Conservation (phyloP, 2,888 invertebrate species). For the Euplagia quadripunctaria region DNA sequence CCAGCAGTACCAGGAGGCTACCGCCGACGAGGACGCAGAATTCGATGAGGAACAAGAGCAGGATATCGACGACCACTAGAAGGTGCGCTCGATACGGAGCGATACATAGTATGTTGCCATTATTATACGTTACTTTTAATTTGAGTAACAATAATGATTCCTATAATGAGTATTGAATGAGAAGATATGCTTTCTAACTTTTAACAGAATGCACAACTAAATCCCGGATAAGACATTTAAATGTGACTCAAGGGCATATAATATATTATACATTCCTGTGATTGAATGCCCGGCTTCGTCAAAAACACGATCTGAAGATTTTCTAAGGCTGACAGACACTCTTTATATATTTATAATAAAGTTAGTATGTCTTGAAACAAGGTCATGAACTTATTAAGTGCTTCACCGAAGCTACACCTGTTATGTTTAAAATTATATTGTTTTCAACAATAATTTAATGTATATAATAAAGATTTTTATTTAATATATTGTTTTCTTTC, state of each 20-base stretch:
- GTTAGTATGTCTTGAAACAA: slow-evolving; percentile 63
- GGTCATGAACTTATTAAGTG: slow-evolving; percentile 72
- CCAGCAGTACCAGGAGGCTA: slow-evolving; percentile 97
- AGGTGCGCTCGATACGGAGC: slow-evolving; percentile 43
- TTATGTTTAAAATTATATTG: slow-evolving; percentile 70
- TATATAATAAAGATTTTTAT: slow-evolving; percentile 86
- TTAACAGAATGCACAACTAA: slow-evolving; percentile 85
- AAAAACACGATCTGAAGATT: slow-evolving; percentile 77
- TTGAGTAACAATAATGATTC: slow-evolving; percentile 83
- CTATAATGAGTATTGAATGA: slow-evolving; percentile 70
- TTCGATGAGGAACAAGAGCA: slow-evolving; percentile 93
- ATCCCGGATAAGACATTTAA: slow-evolving; percentile 70
- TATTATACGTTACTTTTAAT: slow-evolving; percentile 77
- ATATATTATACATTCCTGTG: slow-evolving; percentile 73
- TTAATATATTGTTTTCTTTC: slow-evolving; percentile 66
- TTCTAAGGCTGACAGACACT: slow-evolving; percentile 81
- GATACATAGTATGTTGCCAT: slow-evolving; percentile 78
- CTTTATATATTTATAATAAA: slow-evolving; percentile 69
- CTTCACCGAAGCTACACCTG: slow-evolving; percentile 79
- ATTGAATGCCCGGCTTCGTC: slow-evolving; percentile 68
- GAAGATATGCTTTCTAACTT: slow-evolving; percentile 84
- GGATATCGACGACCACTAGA: slow-evolving; percentile 89
- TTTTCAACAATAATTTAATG: slow-evolving; percentile 83
- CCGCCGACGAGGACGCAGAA: slow-evolving; percentile 94
- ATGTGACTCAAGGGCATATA: slow-evolving; percentile 66